A percentile compares a stretch with the other conserved stretches of the same genome.
Evolutionary conservation across 2,113 vertebrate genomes (phyloP).

Genomic region (Lutjanus erythropterus): DNA sequence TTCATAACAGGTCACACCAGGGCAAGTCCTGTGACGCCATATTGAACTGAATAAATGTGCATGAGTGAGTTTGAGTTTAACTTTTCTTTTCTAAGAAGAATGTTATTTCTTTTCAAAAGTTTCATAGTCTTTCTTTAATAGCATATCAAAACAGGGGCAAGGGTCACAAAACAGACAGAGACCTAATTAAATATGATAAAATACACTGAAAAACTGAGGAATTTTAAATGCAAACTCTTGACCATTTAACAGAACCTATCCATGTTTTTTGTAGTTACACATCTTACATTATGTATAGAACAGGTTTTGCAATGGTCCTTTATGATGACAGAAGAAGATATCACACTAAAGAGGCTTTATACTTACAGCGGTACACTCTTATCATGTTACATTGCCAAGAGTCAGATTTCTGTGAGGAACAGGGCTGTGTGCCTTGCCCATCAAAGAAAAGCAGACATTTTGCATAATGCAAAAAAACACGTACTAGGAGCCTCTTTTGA

Average conservation of each 20-base stretch:
- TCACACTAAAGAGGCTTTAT: not conserved
- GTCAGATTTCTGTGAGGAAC: not conserved
- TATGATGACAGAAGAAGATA: not conserved
- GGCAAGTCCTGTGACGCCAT: not conserved
- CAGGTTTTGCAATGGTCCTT: too few species aligned
- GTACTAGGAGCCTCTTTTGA: conserved; percentile 11
- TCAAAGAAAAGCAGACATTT: conserved; percentile 9
- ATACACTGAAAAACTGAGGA: not conserved
- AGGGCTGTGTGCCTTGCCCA: not conserved
- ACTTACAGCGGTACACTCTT: conserved; percentile 3
- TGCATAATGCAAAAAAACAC: conserved; percentile 14
- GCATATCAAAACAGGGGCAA: not conserved
- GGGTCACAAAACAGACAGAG: not conserved
- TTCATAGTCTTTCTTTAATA: not conserved
- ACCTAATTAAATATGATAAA: not conserved
- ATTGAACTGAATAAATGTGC: not conserved
- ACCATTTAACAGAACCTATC: not conserved
- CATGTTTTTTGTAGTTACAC: not conserved
- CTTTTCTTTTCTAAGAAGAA: not conserved
- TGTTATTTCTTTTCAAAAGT: not conserved
- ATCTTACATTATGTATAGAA: not conserved
- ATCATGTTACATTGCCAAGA: not conserved
- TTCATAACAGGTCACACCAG: not conserved
- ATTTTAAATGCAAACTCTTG: too few species aligned
- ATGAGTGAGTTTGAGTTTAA: too few species aligned